Base-by-base conservation (phyloP, 2,113 vertebrate genomes). In the Phasianus colchicus region DNA sequence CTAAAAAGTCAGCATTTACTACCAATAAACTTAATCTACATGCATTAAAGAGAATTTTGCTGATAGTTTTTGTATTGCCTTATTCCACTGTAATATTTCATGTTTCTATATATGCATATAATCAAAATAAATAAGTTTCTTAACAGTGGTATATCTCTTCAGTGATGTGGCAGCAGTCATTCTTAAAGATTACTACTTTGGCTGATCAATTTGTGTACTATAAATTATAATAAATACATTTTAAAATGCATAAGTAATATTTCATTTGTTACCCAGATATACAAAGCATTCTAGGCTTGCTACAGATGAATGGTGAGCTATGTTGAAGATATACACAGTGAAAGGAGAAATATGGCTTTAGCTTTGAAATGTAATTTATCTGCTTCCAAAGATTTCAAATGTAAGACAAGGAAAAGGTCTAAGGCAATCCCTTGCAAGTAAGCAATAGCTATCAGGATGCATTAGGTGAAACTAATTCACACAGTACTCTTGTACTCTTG, bases 31-130 rank as follows among this genome's bases (percentile, higher is more conserved):
- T 70, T 86, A 55, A 78, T 84, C 57, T 86, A 43, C 6, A 16
- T 90, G 9, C 72, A 86, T 88, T 91, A 75, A 89, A 91, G 60
- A 24, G 40, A 86, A 40, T 80, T 95, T 86, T 92, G 40, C 64
- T 73, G 54, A 24, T 38, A 21, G 11, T 38, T 72, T 72, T 90
- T 71, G 83, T 60, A 86, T 80, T 2, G 9, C 38, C 80, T 75
- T 9, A 4, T 88, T 91, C 30, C 20, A 43, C 50, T 29, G 11
- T 71, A 91, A 77, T 91, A 78, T 85, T 93, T 91, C 6, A 52
- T 43, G 3, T 89, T 89, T 77, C 79, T 57, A 9, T 60, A 69
- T 69, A 48, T 16, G 4, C 20, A 38, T 60, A 16, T 81, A 64
- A 43, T 64, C 34, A 85, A 73, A 92, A 87, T 55, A 47, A 88